phyloP scores from a whole-genome alignment of 2,797 vertebrate genomes.

The Thaleichthys pacificus region DNA sequence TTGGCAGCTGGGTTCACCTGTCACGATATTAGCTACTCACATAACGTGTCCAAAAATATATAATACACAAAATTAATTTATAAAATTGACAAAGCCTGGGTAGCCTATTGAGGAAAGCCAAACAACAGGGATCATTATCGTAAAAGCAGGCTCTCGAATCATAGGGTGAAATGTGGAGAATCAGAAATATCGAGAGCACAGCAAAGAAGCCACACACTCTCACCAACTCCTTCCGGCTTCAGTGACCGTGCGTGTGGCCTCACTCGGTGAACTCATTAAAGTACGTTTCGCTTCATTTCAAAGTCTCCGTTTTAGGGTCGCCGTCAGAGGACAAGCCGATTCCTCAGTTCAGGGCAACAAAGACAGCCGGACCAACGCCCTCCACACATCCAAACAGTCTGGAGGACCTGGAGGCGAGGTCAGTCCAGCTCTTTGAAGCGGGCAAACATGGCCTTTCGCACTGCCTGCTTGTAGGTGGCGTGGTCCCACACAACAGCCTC shows the following conservation, averaged over 20 bases:
- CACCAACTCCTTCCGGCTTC: not conserved
- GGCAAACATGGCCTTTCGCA: constrained; percentile 96
- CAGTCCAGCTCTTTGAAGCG: constrained; percentile 95
- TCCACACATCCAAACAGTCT: not conserved
- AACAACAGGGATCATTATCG: no score
- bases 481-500: constrained; percentile 80
- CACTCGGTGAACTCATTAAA: not conserved
- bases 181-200: not conserved
- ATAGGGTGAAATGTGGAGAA: not conserved
- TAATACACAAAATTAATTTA: constrained; percentile 14
- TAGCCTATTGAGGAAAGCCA: not conserved
- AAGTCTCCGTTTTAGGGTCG: constrained; percentile 24
- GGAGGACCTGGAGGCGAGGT: constrained; percentile 40
- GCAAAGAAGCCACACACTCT: constrained; percentile 2
- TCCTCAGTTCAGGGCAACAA: constrained; percentile 21
- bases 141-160: not conserved
- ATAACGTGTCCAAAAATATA: constrained; percentile 27
- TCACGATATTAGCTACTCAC: constrained; percentile 41
- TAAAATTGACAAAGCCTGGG: constrained; percentile 17
- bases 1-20: constrained; percentile 36
- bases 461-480: constrained; percentile 89
- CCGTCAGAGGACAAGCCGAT: not conserved
- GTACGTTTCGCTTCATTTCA: constrained; percentile 12
- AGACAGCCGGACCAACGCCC: not conserved
- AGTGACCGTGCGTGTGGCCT: no score